phyloP scores from a whole-genome alignment of 2,797 vertebrate genomes.

The Phataginus tetradactyla region DNA sequence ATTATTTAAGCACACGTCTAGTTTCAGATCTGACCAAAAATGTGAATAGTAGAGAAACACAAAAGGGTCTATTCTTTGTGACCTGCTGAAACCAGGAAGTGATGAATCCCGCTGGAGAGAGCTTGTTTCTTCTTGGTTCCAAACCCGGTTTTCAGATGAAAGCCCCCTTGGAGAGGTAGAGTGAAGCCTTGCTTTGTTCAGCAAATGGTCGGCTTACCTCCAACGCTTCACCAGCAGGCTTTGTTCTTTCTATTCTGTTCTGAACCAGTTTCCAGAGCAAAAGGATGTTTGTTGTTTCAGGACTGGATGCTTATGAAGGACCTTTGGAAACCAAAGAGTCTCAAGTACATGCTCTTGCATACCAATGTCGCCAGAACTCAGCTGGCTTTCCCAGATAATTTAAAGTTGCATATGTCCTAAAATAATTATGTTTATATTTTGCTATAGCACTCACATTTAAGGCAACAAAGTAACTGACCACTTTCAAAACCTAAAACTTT shows the following conservation, averaged over 20 bases:
- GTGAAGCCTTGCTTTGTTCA: slow-evolving; percentile 69
- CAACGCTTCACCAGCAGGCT: slow-evolving; percentile 52
- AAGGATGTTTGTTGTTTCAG: slow-evolving; percentile 74
- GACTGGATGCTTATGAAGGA: slow-evolving; percentile 65
- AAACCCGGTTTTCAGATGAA: slow-evolving; percentile 75
- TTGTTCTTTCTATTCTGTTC: slow-evolving; percentile 64
- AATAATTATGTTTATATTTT: slow-evolving; percentile 32
- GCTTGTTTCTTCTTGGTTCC: slow-evolving; percentile 50
- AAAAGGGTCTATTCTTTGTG: slow-evolving; percentile 61
- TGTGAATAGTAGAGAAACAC: slow-evolving; percentile 63
- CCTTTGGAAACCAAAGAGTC: slow-evolving; percentile 69
- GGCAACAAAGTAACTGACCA: neutral
- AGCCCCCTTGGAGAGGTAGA: slow-evolving; percentile 50
- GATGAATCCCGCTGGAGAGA: slow-evolving; percentile 60
- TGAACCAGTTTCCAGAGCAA: slow-evolving; percentile 77
- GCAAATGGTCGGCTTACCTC: slow-evolving; percentile 75
- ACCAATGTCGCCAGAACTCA: slow-evolving; percentile 50
- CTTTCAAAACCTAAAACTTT: slow-evolving; percentile 17
- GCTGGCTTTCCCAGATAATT: slow-evolving; percentile 35
- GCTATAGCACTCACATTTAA: slow-evolving; percentile 10
- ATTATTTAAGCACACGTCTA: slow-evolving; percentile 63
- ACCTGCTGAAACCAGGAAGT: slow-evolving; percentile 68
- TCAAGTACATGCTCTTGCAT: slow-evolving; percentile 47
- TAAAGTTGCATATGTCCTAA: neutral
- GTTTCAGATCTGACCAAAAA: slow-evolving; percentile 40